Conservation (phyloP, 1,140 invertebrate genomes). For the Drosophila pachea region DNA sequence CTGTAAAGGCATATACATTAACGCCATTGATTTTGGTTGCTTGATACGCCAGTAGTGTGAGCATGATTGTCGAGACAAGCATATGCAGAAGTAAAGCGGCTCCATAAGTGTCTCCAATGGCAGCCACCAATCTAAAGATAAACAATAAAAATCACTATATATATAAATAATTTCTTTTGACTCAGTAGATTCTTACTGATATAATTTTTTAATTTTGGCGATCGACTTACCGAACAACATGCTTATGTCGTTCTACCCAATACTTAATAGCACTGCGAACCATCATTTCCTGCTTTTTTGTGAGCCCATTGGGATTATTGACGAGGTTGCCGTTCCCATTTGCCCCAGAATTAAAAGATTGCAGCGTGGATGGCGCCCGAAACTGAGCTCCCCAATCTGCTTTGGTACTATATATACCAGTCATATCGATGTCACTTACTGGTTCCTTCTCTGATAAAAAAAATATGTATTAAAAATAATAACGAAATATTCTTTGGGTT, state of each 20-base stretch:
- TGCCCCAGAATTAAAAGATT: conserved; percentile 79
- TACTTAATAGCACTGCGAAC: conserved; percentile 91
- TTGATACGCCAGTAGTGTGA: conserved; percentile 90
- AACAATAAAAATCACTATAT: no score
- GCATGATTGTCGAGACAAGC: conserved; percentile 89
- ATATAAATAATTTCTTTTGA: no score
- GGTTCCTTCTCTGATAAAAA: conserved; percentile 79
- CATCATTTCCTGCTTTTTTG: conserved; percentile 89
- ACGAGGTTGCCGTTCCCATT: conserved; percentile 42
- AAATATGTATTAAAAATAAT: background rate
- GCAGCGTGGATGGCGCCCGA: conserved; percentile 83
- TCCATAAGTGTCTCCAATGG: conserved; percentile 89
- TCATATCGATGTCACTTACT: conserved; percentile 81
- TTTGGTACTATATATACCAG: conserved; percentile 86
- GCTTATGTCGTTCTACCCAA: conserved; percentile 92
- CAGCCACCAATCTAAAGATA: conserved; percentile 84
- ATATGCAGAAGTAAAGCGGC: conserved; percentile 89
- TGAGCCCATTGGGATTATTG: conserved; percentile 87
- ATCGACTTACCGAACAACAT: conserved; percentile 86
- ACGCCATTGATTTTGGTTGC: conserved; percentile 89
- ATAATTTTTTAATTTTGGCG: background rate
- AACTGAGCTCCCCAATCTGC: conserved; percentile 87
- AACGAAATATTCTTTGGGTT: no score
- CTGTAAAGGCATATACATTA: conserved; percentile 86
- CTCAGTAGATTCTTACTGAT: no score